Conservation (phyloP, 2,113 vertebrate genomes). For the Climacteris rufus region DNA sequence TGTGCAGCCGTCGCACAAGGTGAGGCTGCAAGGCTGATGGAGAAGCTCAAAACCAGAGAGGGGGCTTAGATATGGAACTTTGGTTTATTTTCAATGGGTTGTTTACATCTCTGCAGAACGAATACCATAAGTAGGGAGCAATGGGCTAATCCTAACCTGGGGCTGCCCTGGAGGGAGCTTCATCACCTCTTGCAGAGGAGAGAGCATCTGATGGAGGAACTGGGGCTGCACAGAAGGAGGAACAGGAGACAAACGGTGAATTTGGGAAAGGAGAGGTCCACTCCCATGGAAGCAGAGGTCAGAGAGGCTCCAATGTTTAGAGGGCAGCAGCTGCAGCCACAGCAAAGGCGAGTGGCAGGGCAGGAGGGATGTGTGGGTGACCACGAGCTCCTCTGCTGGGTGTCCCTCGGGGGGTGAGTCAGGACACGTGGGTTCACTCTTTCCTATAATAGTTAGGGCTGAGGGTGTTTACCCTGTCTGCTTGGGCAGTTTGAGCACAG, state of each 20-base stretch:
- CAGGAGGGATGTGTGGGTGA: background rate
- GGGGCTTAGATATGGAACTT: background rate
- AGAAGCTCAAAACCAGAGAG: background rate
- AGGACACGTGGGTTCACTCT: background rate
- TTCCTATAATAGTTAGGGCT: background rate
- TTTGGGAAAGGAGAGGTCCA: background rate
- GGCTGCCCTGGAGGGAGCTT: background rate
- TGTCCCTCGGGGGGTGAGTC: background rate
- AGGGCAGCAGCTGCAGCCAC: background rate
- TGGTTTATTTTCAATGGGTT: background rate
- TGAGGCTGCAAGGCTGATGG: background rate
- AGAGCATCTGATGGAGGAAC: background rate
- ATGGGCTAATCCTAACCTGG: background rate
- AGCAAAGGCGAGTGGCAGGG: background rate
- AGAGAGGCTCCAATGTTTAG: background rate
- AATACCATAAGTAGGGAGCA: background rate
- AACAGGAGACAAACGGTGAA: background rate
- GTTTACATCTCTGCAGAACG: background rate
- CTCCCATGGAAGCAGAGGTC: background rate
- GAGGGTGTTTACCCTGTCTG: background rate
- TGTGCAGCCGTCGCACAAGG: background rate
- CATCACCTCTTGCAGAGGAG: accelerated
- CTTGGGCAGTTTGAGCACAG: background rate
- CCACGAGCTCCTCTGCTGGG: background rate
- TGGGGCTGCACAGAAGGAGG: background rate